Conservation (phyloP, 30 jellyfish, hydroid and myxozoan genomes). For the Haliclystus octoradiatus region DNA sequence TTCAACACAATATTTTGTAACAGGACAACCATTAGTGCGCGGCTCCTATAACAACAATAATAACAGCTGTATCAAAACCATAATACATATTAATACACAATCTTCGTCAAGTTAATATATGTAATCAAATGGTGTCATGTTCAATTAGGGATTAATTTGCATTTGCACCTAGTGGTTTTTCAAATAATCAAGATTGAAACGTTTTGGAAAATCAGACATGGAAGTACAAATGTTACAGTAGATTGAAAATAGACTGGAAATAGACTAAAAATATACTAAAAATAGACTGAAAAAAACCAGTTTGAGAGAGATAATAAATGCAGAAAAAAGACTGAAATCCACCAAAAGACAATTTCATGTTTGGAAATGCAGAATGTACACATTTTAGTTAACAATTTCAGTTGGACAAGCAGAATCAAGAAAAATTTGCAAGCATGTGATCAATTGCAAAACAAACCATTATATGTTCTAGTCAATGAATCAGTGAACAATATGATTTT, state of each 20-base stretch:
- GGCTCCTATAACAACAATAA: constrained; percentile 62
- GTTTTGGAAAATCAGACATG: background rate
- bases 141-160: no score
- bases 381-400: background rate
- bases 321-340: background rate
- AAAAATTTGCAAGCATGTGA: background rate
- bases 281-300: background rate
- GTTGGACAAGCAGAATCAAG: background rate
- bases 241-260: no score
- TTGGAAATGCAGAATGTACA: background rate
- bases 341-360: background rate
- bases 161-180: background rate
- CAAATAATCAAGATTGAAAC: background rate
- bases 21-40: constrained; percentile 62
- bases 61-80: background rate
- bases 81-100: no score
- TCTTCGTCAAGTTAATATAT: no score
- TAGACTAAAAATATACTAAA: no score
- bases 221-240: no score
- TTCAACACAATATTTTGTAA: constrained; percentile 64
- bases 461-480: no score
- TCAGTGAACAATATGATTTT: no score
- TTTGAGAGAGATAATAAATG: background rate
- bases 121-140: no score
- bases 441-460: background rate